Base-by-base conservation (phyloP, 2,888 invertebrate genomes). In the Drosophila meridiana region DNA sequence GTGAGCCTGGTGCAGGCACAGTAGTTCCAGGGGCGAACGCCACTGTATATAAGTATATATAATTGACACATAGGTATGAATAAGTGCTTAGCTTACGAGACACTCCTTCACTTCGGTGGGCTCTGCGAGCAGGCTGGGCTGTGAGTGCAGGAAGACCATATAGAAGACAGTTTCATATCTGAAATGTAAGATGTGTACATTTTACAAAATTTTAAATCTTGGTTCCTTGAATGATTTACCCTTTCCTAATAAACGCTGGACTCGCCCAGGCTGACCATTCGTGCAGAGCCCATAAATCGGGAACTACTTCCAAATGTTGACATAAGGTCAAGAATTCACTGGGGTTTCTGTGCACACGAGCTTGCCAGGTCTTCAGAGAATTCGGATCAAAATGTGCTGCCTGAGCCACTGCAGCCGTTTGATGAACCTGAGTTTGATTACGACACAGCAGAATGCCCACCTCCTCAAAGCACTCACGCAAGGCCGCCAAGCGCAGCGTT, bases 391-490 rank as follows among this genome's bases (percentile, higher is more conserved):
- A 48, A 30, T 77, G 42, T 2, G 63, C 57, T 0, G 48, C 11
- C 11, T 34, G 38, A 28, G 55, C 52, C 3, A 62, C 59, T 3
- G 85, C 90, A 28, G 94, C 93, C 87, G 93, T 94, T 60, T 86
- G 80, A 60, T 90, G 91, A 45, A 93, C 87, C 57, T 94, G 93
- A 40, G 90, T 91, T 11, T 92, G 92, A 40, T 92, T 94, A 86
- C 94, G 95, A 88, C 96, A 96, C 20, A 97, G 91, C 32, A 97
- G 93, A 63, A 98, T 93, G 1, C 98, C 98, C 77, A 96, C 95
- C 92, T 98, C 98, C 92, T 98, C 98, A 94, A 98, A 98, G 32
- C 97, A 96, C 93, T 98, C 98, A 52, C 97, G 93, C 71, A 98
- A 96, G 1, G 98, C 98, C 61, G 96, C 95, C 80, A 98, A 96